Conservation (phyloP, 2,797 vertebrate genomes). For the Oceanodroma leucorhoa region DNA sequence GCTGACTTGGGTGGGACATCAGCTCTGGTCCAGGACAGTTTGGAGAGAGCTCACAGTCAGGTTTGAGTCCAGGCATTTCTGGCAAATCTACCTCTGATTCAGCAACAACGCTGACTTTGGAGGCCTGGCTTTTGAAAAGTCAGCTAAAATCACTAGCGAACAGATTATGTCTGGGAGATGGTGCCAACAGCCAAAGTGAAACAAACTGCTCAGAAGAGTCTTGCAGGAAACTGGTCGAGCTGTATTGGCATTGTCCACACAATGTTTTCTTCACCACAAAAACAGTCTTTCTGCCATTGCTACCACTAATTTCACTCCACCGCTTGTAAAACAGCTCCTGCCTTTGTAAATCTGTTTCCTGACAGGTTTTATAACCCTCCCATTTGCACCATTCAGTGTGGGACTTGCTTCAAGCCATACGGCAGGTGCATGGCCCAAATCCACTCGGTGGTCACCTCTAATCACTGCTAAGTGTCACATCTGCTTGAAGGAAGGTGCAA, state of each 20-base stretch:
- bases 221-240: background rate
- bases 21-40: background rate
- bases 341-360: background rate
- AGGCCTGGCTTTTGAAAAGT: background rate
- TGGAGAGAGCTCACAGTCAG: background rate
- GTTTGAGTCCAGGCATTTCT: background rate
- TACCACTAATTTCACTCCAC: background rate
- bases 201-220: background rate
- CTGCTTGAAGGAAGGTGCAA: background rate
- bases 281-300: background rate
- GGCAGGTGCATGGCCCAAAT: background rate
- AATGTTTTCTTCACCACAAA: conserved; percentile 10
- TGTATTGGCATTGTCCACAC: background rate
- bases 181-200: background rate
- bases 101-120: background rate
- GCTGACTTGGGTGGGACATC: background rate
- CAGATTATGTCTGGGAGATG: background rate
- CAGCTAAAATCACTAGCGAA: background rate
- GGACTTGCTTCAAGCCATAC: background rate
- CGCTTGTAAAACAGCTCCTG: background rate
- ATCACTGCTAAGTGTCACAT: background rate
- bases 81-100: background rate
- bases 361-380: background rate
- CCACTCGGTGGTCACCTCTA: background rate
- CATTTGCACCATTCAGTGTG: background rate